Evolutionary conservation across 2,113 vertebrate genomes (phyloP).

Genomic region (Clarias magur): DNA sequence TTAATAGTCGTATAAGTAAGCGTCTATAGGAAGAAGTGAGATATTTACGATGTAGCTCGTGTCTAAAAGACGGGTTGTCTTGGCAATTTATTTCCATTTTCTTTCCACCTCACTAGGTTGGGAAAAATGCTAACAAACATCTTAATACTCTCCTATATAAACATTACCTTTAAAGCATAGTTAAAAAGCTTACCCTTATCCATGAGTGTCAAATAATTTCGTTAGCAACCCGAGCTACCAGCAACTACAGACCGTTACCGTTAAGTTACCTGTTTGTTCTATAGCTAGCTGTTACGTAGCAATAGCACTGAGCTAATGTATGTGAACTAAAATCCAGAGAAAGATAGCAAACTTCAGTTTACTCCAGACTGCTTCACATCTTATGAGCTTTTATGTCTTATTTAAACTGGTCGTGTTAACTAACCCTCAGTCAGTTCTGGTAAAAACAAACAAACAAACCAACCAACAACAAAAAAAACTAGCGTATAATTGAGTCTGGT

Average conservation of each 20-base stretch:
- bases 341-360: not conserved
- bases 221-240: not conserved
- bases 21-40: not conserved
- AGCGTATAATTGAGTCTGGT: not conserved
- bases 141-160: too few relatives aligned
- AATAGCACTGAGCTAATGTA: not conserved
- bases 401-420: not conserved
- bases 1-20: not conserved
- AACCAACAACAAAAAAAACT: not conserved
- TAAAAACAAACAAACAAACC: too few relatives aligned
- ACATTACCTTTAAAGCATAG: too few relatives aligned
- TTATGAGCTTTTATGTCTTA: not conserved
- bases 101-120: not conserved
- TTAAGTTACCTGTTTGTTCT: not conserved
- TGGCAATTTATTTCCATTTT: not conserved
- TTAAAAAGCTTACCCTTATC: not conserved
- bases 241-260: not conserved
- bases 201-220: not conserved
- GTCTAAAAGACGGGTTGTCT: not conserved
- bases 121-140: not conserved
- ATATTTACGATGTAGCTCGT: not conserved
- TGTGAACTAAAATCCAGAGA: not conserved
- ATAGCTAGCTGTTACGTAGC: not conserved
- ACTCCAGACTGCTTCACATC: not conserved
- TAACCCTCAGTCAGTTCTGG: not conserved